Percentiles rank a stretch among this genome's conserved stretches.
These are phyloP conservation scores for Anodontia alba DNA, from an alignment of 2,888 invertebrate species.

Conservation along the genomic window DNA sequence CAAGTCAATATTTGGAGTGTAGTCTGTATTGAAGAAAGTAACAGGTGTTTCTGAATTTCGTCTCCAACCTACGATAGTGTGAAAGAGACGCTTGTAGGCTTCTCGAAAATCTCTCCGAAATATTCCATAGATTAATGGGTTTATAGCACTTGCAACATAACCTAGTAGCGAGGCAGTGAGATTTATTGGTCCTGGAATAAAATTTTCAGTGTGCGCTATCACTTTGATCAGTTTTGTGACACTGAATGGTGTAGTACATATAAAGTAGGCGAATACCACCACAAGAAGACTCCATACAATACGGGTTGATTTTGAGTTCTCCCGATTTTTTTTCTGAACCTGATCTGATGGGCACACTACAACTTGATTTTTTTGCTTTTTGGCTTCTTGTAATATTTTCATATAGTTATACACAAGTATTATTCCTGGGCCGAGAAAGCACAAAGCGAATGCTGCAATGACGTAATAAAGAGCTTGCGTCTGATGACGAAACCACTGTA, in stretches of 20 bases:
- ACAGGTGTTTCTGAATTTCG: background rate
- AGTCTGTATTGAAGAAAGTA: background rate
- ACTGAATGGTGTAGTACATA: conserved; percentile 84
- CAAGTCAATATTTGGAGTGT: background rate
- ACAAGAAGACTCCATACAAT: conserved; percentile 78
- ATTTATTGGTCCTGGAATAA: conserved; percentile 77
- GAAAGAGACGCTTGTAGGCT: conserved; percentile 59
- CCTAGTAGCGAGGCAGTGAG: conserved; percentile 78
- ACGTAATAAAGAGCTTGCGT: conserved; percentile 76
- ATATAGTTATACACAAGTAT: conserved; percentile 75
- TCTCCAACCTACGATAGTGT: background rate
- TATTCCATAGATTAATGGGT: conserved; percentile 84
- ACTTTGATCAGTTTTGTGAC: conserved; percentile 83
- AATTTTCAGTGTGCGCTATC: conserved; percentile 28
- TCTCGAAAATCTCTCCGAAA: conserved; percentile 80
- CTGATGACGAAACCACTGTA: conserved; percentile 78
- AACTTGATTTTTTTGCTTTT: conserved; percentile 36
- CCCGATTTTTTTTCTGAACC: conserved; percentile 7
- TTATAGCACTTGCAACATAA: conserved; percentile 80
- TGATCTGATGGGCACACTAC: background rate
- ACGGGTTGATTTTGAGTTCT: conserved; percentile 25
- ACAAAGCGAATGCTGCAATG: conserved; percentile 76
- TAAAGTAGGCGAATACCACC: conserved; percentile 81
- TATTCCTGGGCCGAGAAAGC: conserved; percentile 79
- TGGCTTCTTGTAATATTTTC: conserved; percentile 65